These are phyloP conservation scores for Styela plicata DNA, from an alignment of 23 tunicate species.

Conservation along the genomic window DNA sequence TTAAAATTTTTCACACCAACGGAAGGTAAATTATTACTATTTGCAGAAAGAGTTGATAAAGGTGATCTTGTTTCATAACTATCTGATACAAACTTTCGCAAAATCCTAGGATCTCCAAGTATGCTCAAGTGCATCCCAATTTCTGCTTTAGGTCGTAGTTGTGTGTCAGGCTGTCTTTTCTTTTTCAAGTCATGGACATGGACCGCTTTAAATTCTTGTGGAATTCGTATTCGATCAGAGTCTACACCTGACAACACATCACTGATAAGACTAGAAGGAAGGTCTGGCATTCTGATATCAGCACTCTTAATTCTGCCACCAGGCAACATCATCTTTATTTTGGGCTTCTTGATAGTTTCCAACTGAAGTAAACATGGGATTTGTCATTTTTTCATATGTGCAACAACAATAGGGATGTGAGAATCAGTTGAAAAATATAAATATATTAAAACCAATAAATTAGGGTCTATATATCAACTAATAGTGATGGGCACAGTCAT, in stretches of 20 bases:
- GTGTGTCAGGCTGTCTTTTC: conserved; percentile 29
- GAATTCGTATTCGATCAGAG: conserved; percentile 22
- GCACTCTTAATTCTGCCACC: conserved; percentile 32
- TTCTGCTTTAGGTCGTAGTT: conserved; percentile 28
- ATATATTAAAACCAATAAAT: background rate
- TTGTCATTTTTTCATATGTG: background rate
- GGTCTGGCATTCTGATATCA: conserved; percentile 30
- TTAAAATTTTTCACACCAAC: background rate
- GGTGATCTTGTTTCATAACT: background rate
- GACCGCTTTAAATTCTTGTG: conserved; percentile 42
- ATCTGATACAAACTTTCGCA: background rate
- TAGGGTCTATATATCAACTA: too few relatives aligned
- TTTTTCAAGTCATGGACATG: conserved; percentile 64
- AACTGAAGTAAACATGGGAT: conserved; percentile 1
- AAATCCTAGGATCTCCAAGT: conserved; percentile 7
- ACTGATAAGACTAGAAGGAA: conserved; percentile 18
- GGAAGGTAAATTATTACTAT: background rate
- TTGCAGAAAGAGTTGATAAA: background rate
- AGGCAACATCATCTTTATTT: conserved; percentile 25
- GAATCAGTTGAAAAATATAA: background rate
- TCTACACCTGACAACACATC: conserved; percentile 19
- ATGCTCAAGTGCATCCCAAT: conserved; percentile 38
- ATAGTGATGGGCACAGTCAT: too few relatives aligned
- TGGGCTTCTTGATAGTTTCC: conserved; percentile 2
- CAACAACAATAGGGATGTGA: background rate